These are phyloP conservation scores for Drosophila pseudoananassae DNA, from an alignment of 1,140 invertebrate genomes.

Conservation along the genomic window DNA sequence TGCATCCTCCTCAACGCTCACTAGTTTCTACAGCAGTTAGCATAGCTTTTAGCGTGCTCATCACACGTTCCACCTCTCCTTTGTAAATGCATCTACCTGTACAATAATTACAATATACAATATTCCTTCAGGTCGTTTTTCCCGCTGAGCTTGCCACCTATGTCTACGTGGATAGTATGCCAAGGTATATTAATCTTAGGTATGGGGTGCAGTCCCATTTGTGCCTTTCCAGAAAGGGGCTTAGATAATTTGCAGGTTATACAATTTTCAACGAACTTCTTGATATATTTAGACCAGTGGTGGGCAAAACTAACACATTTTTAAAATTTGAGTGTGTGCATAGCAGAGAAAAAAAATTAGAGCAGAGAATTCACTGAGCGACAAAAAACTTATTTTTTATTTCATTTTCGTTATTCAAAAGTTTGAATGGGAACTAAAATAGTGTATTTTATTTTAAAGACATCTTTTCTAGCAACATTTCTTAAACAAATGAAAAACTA, in stretches of 20 bases:
- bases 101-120: no score
- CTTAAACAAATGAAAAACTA: no score
- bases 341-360: no score
- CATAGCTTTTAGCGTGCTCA: slow-evolving; percentile 4
- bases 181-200: slow-evolving; percentile 4
- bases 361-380: no score
- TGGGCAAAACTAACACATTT: no score
- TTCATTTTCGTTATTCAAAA: no score
- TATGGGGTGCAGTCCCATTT: slow-evolving; percentile 6
- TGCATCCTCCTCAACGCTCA: not conserved
- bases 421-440: no score
- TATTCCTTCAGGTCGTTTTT: slow-evolving; percentile 12
- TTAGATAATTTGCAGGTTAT: slow-evolving; percentile 16
- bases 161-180: slow-evolving; percentile 16
- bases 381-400: no score
- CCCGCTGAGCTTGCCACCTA: slow-evolving; percentile 12
- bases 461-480: no score
- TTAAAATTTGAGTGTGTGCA: no score
- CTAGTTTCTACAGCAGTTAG: slow-evolving; percentile 4
- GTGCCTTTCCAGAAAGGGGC: slow-evolving; percentile 1
- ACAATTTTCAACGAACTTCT: not conserved
- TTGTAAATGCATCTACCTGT: slow-evolving; percentile 5
- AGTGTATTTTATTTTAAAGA: no score
- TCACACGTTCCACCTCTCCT: slow-evolving; percentile 4
- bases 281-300: slow-evolving; percentile 7